A percentile compares a stretch with the other conserved stretches of the same genome.
These are phyloP conservation scores for Agrochola litura DNA, from an alignment of 2,888 invertebrate genomes.

Conservation along the genomic window DNA sequence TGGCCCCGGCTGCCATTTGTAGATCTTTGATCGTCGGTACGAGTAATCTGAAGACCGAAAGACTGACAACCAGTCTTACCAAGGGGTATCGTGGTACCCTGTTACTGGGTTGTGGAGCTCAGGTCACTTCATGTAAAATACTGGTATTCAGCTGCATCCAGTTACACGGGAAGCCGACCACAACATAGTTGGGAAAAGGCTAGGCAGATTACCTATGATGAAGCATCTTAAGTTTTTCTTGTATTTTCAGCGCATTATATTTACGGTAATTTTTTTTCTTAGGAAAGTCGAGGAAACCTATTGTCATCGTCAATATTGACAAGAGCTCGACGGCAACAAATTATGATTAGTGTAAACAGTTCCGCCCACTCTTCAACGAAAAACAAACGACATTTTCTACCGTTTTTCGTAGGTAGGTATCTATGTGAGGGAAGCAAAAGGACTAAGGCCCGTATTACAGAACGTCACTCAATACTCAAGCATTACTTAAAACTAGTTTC, in stretches of 20 bases:
- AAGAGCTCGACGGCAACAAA: neutral
- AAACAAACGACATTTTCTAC: neutral
- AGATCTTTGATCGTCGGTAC: neutral
- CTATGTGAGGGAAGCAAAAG: neutral
- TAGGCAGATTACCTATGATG: too few relatives aligned
- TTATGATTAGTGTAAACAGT: conserved; percentile 5
- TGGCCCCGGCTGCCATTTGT: neutral
- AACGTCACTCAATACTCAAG: too few relatives aligned
- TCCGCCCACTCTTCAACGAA: neutral
- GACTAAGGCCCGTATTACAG: too few relatives aligned
- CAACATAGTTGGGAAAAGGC: neutral
- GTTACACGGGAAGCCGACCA: too few relatives aligned
- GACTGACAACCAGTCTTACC: neutral
- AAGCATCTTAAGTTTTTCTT: neutral
- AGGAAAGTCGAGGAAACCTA: neutral
- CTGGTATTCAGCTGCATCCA: neutral
- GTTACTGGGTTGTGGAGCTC: neutral
- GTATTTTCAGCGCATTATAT: neutral
- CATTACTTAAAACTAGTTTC: too few relatives aligned
- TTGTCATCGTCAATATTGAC: neutral
- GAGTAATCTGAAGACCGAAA: neutral
- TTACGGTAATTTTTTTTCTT: neutral
- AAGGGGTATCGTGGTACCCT: neutral
- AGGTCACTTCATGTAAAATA: neutral
- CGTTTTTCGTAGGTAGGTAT: neutral